Evolutionary conservation across 2,888 invertebrate species (phyloP), one percentile per base, ranked within the genome.

Genomic region (Choristoneura rosaceana): DNA sequence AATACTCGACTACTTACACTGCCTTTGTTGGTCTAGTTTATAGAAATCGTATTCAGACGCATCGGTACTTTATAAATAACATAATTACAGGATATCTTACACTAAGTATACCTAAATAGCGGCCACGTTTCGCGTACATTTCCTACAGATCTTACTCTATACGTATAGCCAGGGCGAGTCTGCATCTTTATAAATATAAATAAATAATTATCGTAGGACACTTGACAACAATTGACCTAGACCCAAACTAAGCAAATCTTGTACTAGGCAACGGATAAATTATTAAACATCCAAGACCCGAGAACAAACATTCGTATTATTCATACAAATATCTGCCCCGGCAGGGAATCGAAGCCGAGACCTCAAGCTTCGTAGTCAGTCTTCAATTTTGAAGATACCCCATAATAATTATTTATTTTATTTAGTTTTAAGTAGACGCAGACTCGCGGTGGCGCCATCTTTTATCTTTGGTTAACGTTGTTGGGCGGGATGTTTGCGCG

Each of bases 381-480:
- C n/a, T n/a, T n/a, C n/a, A 25, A 25, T 25, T 25, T 25, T 25
- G 25, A 25, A 25, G 25, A 25, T 25, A 25, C 25, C 25, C 25
- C 25, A 9, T 41, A 41, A 41, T 41, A 41, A 41, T 41, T 41
- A 41, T 41, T 0, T 12, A 12, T 43, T 9, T 9, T 17, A 15
- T 15, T 55, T 25, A 12, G 4, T 4, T 25, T 25, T 17, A n/a
- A n/a, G n/a, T n/a, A 33, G 58, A 63, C 50, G 33, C 52, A 73
- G 68, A 55, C 64, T 60, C 47, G 25, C n/a, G n/a, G 34, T 52
- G 59, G 59, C 43, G 12, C 41, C 68, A 17, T 38, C 62, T 58
- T 60, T 69, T 71, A 75, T 88, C 89, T 89, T 89, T 89, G 89
- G 89, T 89, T 82, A 83, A 79, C 80, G 73, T 74, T 75, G 67